Conservation (phyloP, 2,888 invertebrate genomes). For the Teinopalpus imperialis region DNA sequence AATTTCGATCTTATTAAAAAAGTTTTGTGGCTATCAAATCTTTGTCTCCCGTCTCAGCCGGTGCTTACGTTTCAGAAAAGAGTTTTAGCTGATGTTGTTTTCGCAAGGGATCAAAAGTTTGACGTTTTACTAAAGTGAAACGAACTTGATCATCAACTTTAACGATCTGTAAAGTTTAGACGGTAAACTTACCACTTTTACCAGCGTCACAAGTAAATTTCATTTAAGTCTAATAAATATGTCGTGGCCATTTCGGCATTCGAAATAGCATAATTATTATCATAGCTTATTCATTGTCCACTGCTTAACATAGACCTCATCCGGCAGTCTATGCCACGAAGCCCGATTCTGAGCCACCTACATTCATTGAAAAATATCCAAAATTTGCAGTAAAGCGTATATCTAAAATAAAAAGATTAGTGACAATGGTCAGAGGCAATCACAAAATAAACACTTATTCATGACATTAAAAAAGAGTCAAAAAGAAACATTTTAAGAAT, state of each 20-base stretch:
- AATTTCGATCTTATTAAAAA: slow-evolving; percentile 51
- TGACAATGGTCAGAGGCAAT: too few species aligned
- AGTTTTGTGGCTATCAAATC: slow-evolving; percentile 30
- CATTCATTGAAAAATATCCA: too few species aligned
- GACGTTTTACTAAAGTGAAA: slow-evolving; percentile 41
- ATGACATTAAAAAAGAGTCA: too few species aligned
- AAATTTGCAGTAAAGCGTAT: too few species aligned
- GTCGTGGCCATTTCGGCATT: slow-evolving; percentile 14
- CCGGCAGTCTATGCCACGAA: too few species aligned
- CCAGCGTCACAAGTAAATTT: slow-evolving; percentile 39
- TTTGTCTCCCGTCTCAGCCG: slow-evolving; percentile 25
- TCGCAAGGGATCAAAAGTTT: slow-evolving; percentile 57
- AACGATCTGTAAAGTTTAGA: slow-evolving; percentile 54
- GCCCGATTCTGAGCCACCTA: too few species aligned
- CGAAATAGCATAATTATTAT: too few species aligned
- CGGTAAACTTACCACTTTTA: slow-evolving; percentile 51
- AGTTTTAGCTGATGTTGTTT: slow-evolving; percentile 54
- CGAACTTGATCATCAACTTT: slow-evolving; percentile 62
- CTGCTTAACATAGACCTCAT: too few species aligned
- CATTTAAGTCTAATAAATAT: slow-evolving; percentile 35
- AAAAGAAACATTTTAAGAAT: too few species aligned
- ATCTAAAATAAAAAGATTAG: too few species aligned
- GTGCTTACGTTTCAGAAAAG: slow-evolving; percentile 35
- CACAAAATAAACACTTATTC: too few species aligned
- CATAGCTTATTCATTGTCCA: too few species aligned